Percentiles rank a stretch among this genome's conserved stretches.
Evolutionary conservation across 1,140 invertebrate genomes (phyloP).

Genomic region (Zeugodacus cucurbitae): DNA sequence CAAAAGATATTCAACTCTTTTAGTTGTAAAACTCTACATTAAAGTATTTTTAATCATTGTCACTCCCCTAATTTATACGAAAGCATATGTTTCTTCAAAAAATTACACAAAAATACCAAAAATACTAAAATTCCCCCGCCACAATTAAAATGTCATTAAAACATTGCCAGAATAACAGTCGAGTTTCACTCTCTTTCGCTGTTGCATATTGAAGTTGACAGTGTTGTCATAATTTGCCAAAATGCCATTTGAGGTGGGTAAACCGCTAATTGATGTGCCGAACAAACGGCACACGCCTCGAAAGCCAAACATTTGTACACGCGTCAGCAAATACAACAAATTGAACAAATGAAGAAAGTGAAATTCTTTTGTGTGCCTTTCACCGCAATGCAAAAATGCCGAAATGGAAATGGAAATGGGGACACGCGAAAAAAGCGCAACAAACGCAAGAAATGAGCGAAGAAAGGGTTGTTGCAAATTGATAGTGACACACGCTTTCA

Average conservation of each 20-base stretch:
- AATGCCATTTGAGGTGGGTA: not conserved
- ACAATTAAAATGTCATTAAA: not conserved
- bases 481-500: slow-evolving; percentile 24
- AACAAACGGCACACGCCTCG: not conserved
- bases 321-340: not conserved
- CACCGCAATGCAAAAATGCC: not conserved
- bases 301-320: not conserved
- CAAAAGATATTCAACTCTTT: too few relatives aligned
- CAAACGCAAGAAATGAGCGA: not conserved
- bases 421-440: not conserved
- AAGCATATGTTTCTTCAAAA: too few relatives aligned
- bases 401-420: not conserved
- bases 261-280: not conserved
- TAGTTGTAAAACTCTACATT: too few relatives aligned
- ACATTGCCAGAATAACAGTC: not conserved
- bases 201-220: not conserved
- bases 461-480: slow-evolving; percentile 33
- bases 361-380: slow-evolving; percentile 1
- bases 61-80: too few relatives aligned
- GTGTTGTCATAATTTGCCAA: slow-evolving; percentile 34
- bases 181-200: not conserved
- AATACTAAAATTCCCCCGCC: not conserved
- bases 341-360: slow-evolving; percentile 20
- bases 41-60: too few relatives aligned
- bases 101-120: too few relatives aligned